Conservation (phyloP, 2,797 vertebrate species). For the Phrynocephalus forsythii region DNA sequence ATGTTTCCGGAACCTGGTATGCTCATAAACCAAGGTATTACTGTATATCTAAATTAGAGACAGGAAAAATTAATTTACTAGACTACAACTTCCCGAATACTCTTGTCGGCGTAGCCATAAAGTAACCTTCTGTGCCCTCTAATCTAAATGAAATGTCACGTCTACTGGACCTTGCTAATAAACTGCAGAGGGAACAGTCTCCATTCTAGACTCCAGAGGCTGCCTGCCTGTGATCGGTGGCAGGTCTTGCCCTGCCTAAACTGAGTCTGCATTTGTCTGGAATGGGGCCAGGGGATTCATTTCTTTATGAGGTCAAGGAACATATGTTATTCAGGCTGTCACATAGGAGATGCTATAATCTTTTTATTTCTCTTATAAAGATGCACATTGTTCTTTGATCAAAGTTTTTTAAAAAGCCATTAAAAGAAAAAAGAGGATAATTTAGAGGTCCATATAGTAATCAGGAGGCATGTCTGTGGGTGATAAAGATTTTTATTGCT, state of each 20-base stretch:
- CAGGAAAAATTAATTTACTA: too few species aligned
- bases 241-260: constrained; percentile 59
- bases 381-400: constrained; percentile 59
- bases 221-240: background rate
- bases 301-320: constrained; percentile 50
- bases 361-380: constrained; percentile 58
- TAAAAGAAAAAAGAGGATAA: constrained; percentile 45
- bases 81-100: too few species aligned
- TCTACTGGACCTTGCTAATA: background rate
- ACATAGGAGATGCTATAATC: constrained; percentile 56
- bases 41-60: too few species aligned
- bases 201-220: background rate
- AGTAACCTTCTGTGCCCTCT: too few species aligned
- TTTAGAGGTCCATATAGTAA: constrained; percentile 48
- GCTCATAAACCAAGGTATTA: too few species aligned
- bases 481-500: constrained; percentile 65
- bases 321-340: constrained; percentile 54
- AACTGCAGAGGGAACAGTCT: background rate
- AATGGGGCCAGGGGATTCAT: constrained; percentile 36
- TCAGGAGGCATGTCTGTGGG: constrained; percentile 54
- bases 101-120: too few species aligned
- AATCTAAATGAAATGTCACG: background rate
- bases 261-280: constrained; percentile 52
- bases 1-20: too few species aligned
- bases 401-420: constrained; percentile 21